Evolutionary conservation across 2,888 invertebrate species (phyloP).

Genomic region (Halictus ligatus): DNA sequence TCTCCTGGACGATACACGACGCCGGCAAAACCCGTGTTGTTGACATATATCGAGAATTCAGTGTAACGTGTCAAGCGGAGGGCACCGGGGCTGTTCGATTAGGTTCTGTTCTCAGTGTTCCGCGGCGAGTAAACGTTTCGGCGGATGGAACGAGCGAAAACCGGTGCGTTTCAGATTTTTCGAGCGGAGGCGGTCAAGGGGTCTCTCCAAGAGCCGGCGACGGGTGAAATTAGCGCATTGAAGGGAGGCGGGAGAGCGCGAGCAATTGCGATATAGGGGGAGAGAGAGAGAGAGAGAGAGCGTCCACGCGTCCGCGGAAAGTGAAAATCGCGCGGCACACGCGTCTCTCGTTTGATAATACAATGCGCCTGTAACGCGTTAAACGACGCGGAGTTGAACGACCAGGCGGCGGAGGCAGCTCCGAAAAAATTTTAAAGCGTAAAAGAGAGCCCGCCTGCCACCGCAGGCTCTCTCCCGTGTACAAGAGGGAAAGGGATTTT

Average conservation of each 20-base stretch:
- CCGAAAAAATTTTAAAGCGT: constrained; percentile 40
- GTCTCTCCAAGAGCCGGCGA: neutral
- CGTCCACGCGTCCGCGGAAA: constrained; percentile 38
- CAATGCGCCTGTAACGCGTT: constrained; percentile 52
- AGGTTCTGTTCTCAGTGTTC: neutral
- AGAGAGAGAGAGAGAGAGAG: too few species aligned
- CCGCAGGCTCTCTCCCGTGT: neutral
- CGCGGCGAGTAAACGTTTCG: neutral
- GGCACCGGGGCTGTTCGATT: neutral
- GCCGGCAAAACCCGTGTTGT: too few species aligned
- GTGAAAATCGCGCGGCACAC: constrained; percentile 46
- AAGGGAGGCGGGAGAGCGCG: neutral
- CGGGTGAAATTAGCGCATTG: constrained; percentile 2
- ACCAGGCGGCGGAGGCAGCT: neutral
- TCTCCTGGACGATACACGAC: too few species aligned
- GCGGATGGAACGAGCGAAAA: neutral
- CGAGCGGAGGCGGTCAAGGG: neutral
- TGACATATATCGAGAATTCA: too few species aligned
- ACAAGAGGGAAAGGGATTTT: constrained; percentile 51
- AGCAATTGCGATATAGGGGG: neutral
- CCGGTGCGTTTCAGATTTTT: neutral
- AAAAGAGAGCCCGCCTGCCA: constrained; percentile 37
- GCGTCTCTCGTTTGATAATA: constrained; percentile 35
- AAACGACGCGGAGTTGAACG: constrained; percentile 41
- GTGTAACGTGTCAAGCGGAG: neutral